These are phyloP conservation scores for Ptiloglossa arizonensis DNA, from an alignment of 1,140 invertebrate genomes.

Conservation along the genomic window DNA sequence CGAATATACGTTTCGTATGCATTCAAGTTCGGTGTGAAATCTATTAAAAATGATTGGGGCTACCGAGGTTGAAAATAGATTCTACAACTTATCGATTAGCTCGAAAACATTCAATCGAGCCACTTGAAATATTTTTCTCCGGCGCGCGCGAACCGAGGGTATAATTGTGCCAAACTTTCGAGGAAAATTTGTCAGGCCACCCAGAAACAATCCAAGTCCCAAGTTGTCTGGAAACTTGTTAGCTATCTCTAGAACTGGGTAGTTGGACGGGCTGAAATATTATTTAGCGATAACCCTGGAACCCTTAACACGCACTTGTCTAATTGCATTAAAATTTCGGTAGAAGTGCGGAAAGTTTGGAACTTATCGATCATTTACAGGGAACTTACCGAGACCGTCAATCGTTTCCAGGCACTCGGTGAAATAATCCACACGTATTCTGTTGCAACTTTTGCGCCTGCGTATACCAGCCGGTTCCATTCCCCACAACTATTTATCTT, in stretches of 20 bases:
- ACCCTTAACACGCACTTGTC: not conserved
- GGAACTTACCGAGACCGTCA: not conserved
- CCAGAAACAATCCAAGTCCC: not conserved
- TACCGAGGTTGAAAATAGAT: no score
- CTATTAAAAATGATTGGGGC: no score
- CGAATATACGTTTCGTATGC: no score
- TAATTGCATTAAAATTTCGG: slow-evolving; percentile 4
- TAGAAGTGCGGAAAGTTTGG: not conserved
- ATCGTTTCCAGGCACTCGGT: not conserved
- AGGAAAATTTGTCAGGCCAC: not conserved
- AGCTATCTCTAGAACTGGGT: not conserved
- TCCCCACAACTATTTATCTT: slow-evolving; percentile 40
- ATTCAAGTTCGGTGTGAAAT: no score
- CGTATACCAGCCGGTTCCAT: slow-evolving; percentile 12
- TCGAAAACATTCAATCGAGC: no score
- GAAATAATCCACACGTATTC: slow-evolving; percentile 14
- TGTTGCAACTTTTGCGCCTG: not conserved
- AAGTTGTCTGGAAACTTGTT: not conserved
- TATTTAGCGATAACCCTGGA: not conserved
- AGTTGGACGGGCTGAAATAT: not conserved
- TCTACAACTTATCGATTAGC: no score
- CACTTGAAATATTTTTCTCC: not conserved
- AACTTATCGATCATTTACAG: not conserved
- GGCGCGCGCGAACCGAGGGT: not conserved
- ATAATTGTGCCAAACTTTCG: not conserved